phyloP scores from a whole-genome alignment of 2,888 invertebrate species.

The Hydrotaea cyrtoneurina region DNA sequence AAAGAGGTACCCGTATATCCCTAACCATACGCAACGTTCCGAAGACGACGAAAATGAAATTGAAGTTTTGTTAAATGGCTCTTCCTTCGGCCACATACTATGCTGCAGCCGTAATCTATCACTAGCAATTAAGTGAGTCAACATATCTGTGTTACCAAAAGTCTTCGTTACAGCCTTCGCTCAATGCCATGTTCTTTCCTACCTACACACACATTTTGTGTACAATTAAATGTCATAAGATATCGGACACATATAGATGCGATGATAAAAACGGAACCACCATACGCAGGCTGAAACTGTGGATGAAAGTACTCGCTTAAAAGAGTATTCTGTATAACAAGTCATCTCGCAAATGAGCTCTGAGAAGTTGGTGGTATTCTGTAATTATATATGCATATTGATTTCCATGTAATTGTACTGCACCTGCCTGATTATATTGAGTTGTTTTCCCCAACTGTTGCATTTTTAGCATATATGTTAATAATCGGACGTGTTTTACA shows the following conservation, averaged over 20 bases:
- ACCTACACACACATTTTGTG: too few relatives aligned
- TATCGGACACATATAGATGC: too few relatives aligned
- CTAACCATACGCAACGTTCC: conserved; percentile 96
- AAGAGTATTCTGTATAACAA: too few relatives aligned
- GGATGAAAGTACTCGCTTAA: too few relatives aligned
- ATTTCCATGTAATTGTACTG: too few relatives aligned
- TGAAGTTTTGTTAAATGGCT: conserved; percentile 82
- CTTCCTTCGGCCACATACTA: background rate
- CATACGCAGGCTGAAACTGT: too few relatives aligned
- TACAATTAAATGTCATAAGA: too few relatives aligned
- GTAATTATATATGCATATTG: background rate
- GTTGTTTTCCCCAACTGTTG: background rate
- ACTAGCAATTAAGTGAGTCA: conserved; percentile 21
- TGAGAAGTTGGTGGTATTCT: too few relatives aligned
- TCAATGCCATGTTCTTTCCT: background rate
- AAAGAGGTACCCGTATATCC: conserved; percentile 92
- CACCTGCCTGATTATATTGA: background rate
- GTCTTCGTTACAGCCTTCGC: conserved; percentile 38
- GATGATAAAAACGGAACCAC: too few relatives aligned
- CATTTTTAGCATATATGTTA: background rate
- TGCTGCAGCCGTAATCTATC: background rate
- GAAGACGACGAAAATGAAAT: conserved; percentile 89
- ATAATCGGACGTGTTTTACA: background rate
- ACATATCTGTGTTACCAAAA: conserved; percentile 43
- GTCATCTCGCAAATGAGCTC: too few relatives aligned